These are phyloP conservation scores for Brienomyrus brachyistius DNA, from an alignment of 2,113 vertebrate genomes.

Conservation along the genomic window DNA sequence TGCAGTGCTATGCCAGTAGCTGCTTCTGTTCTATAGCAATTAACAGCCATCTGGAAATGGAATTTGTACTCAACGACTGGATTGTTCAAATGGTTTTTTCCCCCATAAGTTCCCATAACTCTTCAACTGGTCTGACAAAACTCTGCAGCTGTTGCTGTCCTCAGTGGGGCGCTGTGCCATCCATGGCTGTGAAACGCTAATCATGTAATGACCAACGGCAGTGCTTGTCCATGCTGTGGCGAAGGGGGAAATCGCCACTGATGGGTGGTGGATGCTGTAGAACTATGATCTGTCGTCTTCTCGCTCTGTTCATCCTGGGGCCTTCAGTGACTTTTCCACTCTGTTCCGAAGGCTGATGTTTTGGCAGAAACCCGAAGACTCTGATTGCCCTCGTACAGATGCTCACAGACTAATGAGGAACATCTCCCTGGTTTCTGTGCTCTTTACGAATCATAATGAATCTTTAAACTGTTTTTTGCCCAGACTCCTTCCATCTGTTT, in stretches of 20 bases:
- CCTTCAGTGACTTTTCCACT: neutral
- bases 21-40: constrained; percentile 38
- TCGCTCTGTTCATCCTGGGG: neutral
- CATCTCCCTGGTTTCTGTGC: neutral
- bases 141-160: neutral
- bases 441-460: neutral
- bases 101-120: neutral
- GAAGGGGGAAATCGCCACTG: neutral
- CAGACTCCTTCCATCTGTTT: neutral
- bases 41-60: constrained; percentile 22
- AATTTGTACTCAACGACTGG: constrained; percentile 4
- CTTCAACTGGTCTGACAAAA: neutral
- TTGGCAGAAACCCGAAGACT: neutral
- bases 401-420: neutral
- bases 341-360: neutral
- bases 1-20: constrained; percentile 7
- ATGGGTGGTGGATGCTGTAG: neutral
- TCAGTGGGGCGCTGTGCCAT: neutral
- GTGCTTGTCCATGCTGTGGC: neutral
- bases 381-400: neutral
- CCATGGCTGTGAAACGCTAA: neutral
- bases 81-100: neutral
- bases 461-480: neutral
- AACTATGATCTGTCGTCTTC: neutral
- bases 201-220: neutral